phyloP scores from a whole-genome alignment of 2,113 vertebrate species.

The Trichomycterus rosablanca region DNA sequence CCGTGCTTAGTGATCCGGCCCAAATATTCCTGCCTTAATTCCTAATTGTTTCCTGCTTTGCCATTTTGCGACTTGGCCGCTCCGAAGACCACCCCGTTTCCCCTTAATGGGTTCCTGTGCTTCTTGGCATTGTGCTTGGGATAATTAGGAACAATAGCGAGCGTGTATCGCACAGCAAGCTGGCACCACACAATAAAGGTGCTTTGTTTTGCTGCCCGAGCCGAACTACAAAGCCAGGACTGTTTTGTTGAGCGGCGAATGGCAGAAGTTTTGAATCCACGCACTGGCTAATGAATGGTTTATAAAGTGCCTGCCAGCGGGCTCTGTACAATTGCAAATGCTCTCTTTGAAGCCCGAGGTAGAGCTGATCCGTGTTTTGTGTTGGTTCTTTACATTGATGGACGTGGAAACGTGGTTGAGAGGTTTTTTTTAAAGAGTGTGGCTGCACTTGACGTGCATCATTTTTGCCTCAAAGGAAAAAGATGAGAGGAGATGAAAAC shows the following conservation, averaged over 20 bases:
- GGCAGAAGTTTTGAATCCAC: constrained; percentile 35
- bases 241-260: constrained; percentile 28
- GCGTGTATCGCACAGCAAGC: constrained; percentile 12
- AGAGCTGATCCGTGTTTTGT: constrained; percentile 25
- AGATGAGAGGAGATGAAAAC: neutral
- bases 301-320: constrained; percentile 35
- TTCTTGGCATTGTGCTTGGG: constrained; percentile 36
- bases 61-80: constrained; percentile 1
- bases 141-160: constrained; percentile 37
- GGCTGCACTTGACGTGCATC: constrained; percentile 16
- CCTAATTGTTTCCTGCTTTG: constrained; percentile 9
- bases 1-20: no score
- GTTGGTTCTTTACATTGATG: constrained; percentile 34
- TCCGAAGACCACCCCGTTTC: constrained; percentile 6
- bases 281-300: constrained; percentile 43
- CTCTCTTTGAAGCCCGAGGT: constrained; percentile 43
- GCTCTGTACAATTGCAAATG: constrained; percentile 35
- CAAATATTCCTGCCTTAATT: neutral
- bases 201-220: constrained; percentile 25
- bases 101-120: constrained; percentile 17
- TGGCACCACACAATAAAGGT: constrained; percentile 10
- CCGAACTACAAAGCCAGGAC: constrained; percentile 29
- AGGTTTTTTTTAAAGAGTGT: constrained; percentile 6
- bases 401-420: constrained; percentile 22
- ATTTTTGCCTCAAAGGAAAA: constrained; percentile 16